phyloP scores from a whole-genome alignment of 2,888 invertebrate genomes.

The Aleiodes testaceus region DNA sequence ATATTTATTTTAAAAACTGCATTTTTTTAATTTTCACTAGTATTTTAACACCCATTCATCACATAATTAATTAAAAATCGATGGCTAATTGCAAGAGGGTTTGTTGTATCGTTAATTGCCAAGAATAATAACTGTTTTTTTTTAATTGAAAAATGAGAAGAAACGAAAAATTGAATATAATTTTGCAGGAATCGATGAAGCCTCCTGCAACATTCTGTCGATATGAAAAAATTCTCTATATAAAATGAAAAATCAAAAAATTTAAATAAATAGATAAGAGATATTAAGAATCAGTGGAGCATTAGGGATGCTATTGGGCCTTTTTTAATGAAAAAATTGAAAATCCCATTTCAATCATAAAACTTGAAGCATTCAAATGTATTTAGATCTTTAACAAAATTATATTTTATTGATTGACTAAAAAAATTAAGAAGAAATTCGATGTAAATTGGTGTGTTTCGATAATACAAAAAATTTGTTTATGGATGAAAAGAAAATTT shows the following conservation, averaged over 20 bases:
- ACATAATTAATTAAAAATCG: slow-evolving; percentile 34
- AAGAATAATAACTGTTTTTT: slow-evolving; percentile 26
- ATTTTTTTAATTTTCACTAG: slow-evolving; percentile 19
- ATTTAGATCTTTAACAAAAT: slow-evolving; percentile 10
- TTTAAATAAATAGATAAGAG: background rate
- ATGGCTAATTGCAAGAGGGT: slow-evolving; percentile 47
- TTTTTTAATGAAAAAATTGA: slow-evolving; percentile 31
- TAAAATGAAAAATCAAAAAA: background rate
- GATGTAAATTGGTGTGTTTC: slow-evolving; percentile 52
- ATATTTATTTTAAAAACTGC: slow-evolving; percentile 39
- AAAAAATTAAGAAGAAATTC: slow-evolving; percentile 15
- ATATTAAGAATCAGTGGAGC: slow-evolving; percentile 36
- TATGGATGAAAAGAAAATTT: slow-evolving; percentile 40
- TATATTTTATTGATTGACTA: slow-evolving; percentile 19
- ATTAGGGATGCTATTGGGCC: slow-evolving; percentile 41
- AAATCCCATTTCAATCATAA: slow-evolving; percentile 19
- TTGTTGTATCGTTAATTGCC: slow-evolving; percentile 26
- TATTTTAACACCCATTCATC: slow-evolving; percentile 27
- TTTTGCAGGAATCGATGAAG: slow-evolving; percentile 50
- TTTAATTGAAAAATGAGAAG: slow-evolving; percentile 29
- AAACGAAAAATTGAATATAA: slow-evolving; percentile 46
- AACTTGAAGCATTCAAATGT: slow-evolving; percentile 7
- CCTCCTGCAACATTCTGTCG: slow-evolving; percentile 45
- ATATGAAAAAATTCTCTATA: slow-evolving; percentile 30
- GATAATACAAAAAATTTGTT: slow-evolving; percentile 52